Conservation (phyloP, 2,113 vertebrate genomes). For the Ceratotherium simum region DNA sequence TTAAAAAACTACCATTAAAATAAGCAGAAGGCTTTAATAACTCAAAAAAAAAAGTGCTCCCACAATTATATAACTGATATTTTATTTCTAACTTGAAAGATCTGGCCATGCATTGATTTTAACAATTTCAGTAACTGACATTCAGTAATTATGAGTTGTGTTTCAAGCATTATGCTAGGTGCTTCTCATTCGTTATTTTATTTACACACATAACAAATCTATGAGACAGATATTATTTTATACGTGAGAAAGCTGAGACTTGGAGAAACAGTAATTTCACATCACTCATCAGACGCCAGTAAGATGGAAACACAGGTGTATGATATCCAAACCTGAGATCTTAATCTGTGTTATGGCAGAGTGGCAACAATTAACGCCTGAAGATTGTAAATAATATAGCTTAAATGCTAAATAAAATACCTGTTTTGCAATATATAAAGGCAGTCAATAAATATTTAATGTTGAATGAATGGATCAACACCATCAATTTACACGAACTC, state of each 20-base stretch:
- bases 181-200: not conserved
- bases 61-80: not conserved
- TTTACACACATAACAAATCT: not conserved
- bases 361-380: not conserved
- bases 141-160: not conserved
- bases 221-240: not conserved
- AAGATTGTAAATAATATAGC: not conserved
- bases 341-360: not conserved
- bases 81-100: conserved; percentile 17
- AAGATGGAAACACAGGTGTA: not conserved
- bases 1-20: not conserved
- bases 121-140: not conserved
- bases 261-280: not conserved
- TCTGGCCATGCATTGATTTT: not conserved
- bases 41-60: not conserved
- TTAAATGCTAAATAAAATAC: not conserved
- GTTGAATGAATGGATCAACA: not conserved
- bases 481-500: not conserved
- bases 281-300: not conserved
- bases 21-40: not conserved
- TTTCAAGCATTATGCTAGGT: not conserved
- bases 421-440: not conserved
- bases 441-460: not conserved
- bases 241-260: not conserved
- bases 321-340: not conserved